A percentile compares a stretch with the other conserved stretches of the same genome.
Conservation (phyloP, 1,140 invertebrate species). For the Drosophila sucinea region DNA sequence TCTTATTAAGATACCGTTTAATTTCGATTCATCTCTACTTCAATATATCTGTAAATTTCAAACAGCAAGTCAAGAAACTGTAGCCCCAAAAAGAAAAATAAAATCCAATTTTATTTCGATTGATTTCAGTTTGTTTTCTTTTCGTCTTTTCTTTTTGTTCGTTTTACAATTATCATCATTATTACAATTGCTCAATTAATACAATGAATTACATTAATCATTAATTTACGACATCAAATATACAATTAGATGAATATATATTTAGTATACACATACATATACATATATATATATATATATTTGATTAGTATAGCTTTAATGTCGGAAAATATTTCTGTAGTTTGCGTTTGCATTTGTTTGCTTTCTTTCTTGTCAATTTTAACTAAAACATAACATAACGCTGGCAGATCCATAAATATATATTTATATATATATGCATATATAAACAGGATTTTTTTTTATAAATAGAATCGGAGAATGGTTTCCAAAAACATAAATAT, state of each 20-base stretch:
- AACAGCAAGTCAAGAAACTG: too few species aligned
- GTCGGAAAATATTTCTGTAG: not conserved
- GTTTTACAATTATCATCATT: slow-evolving; percentile 35
- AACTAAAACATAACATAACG: not conserved
- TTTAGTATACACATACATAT: too few species aligned
- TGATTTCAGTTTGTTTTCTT: not conserved
- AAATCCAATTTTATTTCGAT: not conserved
- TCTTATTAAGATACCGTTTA: too few species aligned
- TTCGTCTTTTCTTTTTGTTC: slow-evolving; percentile 1
- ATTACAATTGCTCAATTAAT: slow-evolving; percentile 29
- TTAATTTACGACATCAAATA: slow-evolving; percentile 23
- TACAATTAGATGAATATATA: not conserved
- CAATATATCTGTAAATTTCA: too few species aligned
- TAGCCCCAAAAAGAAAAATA: not conserved
- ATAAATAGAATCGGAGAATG: too few species aligned
- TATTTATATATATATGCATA: slow-evolving; percentile 8
- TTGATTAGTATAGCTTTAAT: not conserved
- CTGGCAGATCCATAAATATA: not conserved
- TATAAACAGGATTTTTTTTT: too few species aligned
- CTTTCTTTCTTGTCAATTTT: not conserved
- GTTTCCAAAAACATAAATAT: too few species aligned
- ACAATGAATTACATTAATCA: slow-evolving; percentile 35
- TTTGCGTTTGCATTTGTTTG: not conserved
- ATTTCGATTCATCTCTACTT: too few species aligned
- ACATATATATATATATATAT: too few species aligned